Conservation (phyloP, 2,888 invertebrate species). For the Itoplectis maculator region DNA sequence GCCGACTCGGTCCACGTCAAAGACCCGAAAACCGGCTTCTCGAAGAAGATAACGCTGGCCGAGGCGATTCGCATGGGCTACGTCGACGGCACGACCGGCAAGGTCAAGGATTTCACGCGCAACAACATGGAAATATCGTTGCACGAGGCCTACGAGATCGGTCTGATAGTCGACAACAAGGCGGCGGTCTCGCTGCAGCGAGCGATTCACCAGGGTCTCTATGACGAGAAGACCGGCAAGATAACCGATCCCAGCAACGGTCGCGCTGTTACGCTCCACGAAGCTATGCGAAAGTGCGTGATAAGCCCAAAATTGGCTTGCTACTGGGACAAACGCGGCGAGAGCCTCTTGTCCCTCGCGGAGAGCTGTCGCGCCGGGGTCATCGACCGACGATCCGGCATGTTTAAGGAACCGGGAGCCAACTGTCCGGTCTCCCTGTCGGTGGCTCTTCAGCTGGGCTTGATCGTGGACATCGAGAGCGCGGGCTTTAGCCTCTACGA, state of each 20-base stretch:
- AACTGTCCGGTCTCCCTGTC: conserved; percentile 89
- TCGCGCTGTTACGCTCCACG: conserved; percentile 92
- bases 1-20: conserved; percentile 93
- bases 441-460: conserved; percentile 91
- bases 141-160: conserved; percentile 91
- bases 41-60: conserved; percentile 91
- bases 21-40: conserved; percentile 91
- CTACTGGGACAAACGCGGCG: conserved; percentile 91
- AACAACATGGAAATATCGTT: conserved; percentile 89
- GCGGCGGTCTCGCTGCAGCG: conserved; percentile 93
- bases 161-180: conserved; percentile 92
- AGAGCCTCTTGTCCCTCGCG: conserved; percentile 89
- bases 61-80: conserved; percentile 92
- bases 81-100: conserved; percentile 90
- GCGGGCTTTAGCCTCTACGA: conserved; percentile 93
- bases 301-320: conserved; percentile 93
- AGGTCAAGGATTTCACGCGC: conserved; percentile 89
- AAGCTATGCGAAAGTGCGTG: conserved; percentile 92
- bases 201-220: conserved; percentile 94
- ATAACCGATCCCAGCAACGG: conserved; percentile 93
- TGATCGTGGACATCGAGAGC: conserved; percentile 94
- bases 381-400: conserved; percentile 92
- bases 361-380: conserved; percentile 93
- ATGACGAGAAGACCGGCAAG: conserved; percentile 92
- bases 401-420: conserved; percentile 90